These are phyloP conservation scores for Nasonia oneida DNA, from an alignment of 2,888 invertebrate species.

Conservation along the genomic window DNA sequence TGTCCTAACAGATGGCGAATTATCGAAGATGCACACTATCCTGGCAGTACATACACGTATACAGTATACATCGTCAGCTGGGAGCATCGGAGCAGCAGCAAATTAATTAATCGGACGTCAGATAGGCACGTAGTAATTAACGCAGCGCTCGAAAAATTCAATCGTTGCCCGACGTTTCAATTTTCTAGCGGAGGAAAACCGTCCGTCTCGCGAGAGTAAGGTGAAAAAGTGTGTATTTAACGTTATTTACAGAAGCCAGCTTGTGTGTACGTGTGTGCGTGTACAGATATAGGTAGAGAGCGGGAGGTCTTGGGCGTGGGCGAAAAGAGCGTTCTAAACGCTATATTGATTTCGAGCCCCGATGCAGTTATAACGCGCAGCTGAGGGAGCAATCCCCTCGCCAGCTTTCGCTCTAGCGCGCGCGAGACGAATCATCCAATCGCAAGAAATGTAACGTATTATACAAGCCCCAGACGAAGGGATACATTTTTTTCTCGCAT, in stretches of 20 bases:
- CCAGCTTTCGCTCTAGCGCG: neutral
- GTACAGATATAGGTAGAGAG: neutral
- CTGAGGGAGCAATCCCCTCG: slow-evolving; percentile 37
- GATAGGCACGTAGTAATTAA: neutral
- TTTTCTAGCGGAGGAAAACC: neutral
- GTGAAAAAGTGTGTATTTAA: neutral
- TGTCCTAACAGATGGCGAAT: neutral
- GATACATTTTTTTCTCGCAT: neutral
- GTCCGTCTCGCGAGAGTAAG: neutral
- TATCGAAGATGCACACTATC: neutral
- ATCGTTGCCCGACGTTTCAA: neutral
- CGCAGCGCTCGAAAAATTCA: neutral
- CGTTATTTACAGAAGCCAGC: neutral
- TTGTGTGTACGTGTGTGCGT: neutral
- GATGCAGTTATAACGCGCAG: slow-evolving; percentile 62
- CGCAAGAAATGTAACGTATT: neutral
- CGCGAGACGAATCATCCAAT: neutral
- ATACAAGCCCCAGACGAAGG: neutral
- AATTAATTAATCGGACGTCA: neutral
- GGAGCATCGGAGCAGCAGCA: too few species aligned
- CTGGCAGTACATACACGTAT: neutral
- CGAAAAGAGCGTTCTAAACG: slow-evolving; percentile 72
- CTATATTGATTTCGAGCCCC: slow-evolving; percentile 73
- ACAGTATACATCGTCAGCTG: neutral
- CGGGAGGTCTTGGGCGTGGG: slow-evolving; percentile 65